Percentiles rank a stretch among this genome's conserved stretches.
These are phyloP conservation scores for Cremastinae sp. DNA, from an alignment of 2,888 invertebrate species.

Conservation along the genomic window DNA sequence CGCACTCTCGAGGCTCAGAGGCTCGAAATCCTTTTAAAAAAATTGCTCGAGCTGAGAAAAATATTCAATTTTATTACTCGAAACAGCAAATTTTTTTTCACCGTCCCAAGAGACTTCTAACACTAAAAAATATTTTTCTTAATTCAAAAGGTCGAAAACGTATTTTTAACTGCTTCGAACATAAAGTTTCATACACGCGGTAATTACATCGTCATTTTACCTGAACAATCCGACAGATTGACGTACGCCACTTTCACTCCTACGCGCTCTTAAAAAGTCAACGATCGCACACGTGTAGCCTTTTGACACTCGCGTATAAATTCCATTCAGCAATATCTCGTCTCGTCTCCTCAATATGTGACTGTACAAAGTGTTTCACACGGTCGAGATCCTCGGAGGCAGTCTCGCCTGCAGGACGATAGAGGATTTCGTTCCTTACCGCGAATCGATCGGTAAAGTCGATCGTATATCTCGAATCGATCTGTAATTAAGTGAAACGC, in stretches of 20 bases:
- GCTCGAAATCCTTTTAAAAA: slow-evolving; percentile 40
- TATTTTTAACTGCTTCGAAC: too few species aligned
- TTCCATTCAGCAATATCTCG: background rate
- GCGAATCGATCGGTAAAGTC: slow-evolving; percentile 46
- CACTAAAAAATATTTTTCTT: too few species aligned
- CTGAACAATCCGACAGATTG: slow-evolving; percentile 66
- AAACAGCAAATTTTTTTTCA: too few species aligned
- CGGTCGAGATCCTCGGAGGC: slow-evolving; percentile 2
- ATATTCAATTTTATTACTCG: too few species aligned
- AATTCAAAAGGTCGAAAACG: too few species aligned
- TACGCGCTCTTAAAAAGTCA: slow-evolving; percentile 64
- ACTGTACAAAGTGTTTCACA: slow-evolving; percentile 17
- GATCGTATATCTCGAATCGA: slow-evolving; percentile 39
- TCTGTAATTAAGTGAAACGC: slow-evolving; percentile 44
- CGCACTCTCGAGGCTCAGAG: background rate
- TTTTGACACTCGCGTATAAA: background rate
- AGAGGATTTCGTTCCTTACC: slow-evolving; percentile 10
- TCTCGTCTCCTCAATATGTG: slow-evolving; percentile 31
- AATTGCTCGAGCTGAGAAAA: too few species aligned
- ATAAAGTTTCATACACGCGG: slow-evolving; percentile 61
- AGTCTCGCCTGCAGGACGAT: slow-evolving; percentile 8
- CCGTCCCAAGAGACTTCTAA: too few species aligned
- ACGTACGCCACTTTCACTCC: slow-evolving; percentile 68
- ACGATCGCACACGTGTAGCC: slow-evolving; percentile 54
- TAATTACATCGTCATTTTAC: slow-evolving; percentile 64